These are phyloP conservation scores for Crotalus horridus DNA, from an alignment of 2,113 vertebrate genomes.

Conservation along the genomic window DNA sequence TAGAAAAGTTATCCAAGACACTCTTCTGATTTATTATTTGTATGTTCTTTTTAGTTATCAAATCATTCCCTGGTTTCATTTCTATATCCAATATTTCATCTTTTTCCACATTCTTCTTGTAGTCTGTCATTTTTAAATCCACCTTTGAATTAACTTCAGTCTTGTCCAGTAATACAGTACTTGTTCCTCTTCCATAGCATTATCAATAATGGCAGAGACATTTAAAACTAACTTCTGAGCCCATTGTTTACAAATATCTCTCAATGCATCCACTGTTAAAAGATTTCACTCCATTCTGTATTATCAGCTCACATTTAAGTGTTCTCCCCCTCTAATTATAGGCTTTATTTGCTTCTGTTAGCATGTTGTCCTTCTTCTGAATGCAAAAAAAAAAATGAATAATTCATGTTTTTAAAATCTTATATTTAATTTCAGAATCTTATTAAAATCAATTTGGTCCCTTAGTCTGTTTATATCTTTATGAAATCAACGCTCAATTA, in stretches of 20 bases:
- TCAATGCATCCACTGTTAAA: not conserved
- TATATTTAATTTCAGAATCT: not conserved
- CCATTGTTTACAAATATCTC: not conserved
- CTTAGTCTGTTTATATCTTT: not conserved
- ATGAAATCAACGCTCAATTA: not conserved
- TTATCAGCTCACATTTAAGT: not conserved
- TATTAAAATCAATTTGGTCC: not conserved
- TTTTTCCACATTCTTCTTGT: not conserved
- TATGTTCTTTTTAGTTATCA: not conserved
- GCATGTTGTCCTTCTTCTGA: not conserved
- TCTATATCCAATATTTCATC: not conserved
- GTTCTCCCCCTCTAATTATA: not conserved
- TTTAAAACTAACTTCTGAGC: not conserved
- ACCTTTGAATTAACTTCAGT: not conserved
- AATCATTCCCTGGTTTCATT: not conserved
- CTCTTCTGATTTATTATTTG: not conserved
- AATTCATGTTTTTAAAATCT: not conserved
- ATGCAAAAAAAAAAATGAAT: not conserved
- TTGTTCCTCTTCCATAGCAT: not conserved
- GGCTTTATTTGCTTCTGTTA: not conserved
- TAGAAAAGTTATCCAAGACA: not conserved
- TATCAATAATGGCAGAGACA: not conserved
- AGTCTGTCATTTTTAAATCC: not conserved
- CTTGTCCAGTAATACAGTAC: not conserved
- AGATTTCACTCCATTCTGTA: not conserved